Percentiles rank a stretch among this genome's conserved stretches.
Conservation (phyloP, 2,888 invertebrate species). For the Frankliniella intonsa region DNA sequence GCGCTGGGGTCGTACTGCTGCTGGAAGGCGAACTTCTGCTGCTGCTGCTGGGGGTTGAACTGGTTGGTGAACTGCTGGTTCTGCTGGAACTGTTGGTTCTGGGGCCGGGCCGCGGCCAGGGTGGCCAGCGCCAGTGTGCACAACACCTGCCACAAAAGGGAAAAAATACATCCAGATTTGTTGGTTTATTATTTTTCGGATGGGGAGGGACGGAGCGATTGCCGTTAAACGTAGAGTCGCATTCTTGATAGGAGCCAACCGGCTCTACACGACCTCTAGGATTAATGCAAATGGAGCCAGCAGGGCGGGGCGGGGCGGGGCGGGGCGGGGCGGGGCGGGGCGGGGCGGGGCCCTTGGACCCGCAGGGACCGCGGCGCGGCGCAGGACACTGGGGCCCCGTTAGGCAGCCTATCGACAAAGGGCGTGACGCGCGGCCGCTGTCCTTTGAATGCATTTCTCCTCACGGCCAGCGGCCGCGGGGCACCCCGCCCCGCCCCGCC, state of each 20-base stretch:
- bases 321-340: neutral
- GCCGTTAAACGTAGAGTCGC: neutral
- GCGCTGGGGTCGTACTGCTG: neutral
- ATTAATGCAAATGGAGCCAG: neutral
- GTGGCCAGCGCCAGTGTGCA: slow-evolving; percentile 29
- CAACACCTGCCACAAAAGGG: neutral
- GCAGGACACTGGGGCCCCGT: too few species aligned
- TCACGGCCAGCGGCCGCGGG: neutral
- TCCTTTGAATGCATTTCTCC: neutral
- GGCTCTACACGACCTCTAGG: neutral
- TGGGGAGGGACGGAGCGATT: neutral
- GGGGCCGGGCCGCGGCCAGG: slow-evolving; percentile 31
- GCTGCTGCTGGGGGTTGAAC: slow-evolving; percentile 1
- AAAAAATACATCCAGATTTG: neutral
- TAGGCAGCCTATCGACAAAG: too few species aligned
- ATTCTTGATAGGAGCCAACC: neutral
- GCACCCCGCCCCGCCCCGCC: neutral
- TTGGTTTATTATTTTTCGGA: too few species aligned
- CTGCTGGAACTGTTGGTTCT: neutral
- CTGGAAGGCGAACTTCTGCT: neutral
- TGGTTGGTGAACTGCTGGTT: neutral
- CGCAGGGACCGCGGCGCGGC: neutral
- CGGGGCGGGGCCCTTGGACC: neutral
- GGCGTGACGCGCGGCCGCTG: neutral
- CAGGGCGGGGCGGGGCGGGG: neutral